Evolutionary conservation across 1,140 invertebrate species (phyloP).

Genomic region (Holcopasites calliopsidis): DNA sequence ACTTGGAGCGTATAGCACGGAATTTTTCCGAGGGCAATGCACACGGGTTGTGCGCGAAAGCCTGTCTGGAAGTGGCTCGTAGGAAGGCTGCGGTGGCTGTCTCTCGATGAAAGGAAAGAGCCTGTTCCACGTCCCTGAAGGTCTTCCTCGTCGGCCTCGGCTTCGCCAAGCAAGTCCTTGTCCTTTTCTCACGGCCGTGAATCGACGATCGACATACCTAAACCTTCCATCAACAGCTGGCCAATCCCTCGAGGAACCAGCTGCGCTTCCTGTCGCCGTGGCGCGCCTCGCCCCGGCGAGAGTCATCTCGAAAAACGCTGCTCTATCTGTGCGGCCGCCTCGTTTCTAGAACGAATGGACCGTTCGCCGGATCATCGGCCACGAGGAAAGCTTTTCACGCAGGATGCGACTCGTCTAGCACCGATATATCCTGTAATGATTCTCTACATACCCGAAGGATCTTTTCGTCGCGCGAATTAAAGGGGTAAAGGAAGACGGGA

Average conservation of each 20-base stretch:
- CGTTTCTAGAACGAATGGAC: background rate
- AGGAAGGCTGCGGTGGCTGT: conserved; percentile 23
- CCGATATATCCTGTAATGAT: too few species aligned
- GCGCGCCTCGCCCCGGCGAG: too few species aligned
- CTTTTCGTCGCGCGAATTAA: background rate
- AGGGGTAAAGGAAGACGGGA: background rate
- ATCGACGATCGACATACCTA: conserved; percentile 64
- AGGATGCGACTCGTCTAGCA: background rate
- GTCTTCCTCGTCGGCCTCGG: conserved; percentile 61
- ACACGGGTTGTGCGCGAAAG: background rate
- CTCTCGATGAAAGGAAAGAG: conserved; percentile 59
- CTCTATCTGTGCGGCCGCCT: background rate
- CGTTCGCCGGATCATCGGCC: conserved; percentile 11
- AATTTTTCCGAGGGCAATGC: background rate
- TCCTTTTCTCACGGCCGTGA: conserved; percentile 71
- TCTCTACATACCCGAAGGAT: too few species aligned
- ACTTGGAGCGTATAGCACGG: too few species aligned
- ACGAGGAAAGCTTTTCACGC: background rate
- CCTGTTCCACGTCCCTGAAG: conserved; percentile 57
- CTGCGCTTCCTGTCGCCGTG: conserved; percentile 65
- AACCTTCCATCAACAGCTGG: conserved; percentile 74
- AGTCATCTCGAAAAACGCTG: conserved; percentile 50
- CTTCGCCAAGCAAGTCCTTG: conserved; percentile 44
- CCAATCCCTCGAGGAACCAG: conserved; percentile 69
- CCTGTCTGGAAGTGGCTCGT: background rate